Evolutionary conservation across 2,113 vertebrate genomes (phyloP).

Genomic region (Nannobrachium achirus): DNA sequence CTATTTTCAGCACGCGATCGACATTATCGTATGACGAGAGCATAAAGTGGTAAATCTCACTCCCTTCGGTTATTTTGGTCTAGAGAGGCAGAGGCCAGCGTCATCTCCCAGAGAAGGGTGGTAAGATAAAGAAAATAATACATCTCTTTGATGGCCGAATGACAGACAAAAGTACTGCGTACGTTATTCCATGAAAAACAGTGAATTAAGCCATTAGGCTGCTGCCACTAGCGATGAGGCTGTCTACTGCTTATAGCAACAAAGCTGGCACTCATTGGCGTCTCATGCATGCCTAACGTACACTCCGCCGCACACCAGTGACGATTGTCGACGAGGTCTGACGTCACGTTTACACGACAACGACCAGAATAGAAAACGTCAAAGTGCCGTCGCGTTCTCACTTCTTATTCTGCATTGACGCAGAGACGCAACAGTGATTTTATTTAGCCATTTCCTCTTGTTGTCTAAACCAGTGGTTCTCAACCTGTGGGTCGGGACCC

Average conservation of each 20-base stretch:
- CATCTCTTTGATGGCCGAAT: constrained; percentile 53
- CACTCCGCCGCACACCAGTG: too few species aligned
- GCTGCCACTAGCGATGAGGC: constrained; percentile 43
- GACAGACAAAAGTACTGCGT: constrained; percentile 57
- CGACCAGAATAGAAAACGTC: too few species aligned
- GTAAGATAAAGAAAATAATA: constrained; percentile 23
- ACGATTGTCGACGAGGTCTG: too few species aligned
- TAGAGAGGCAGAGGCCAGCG: constrained; percentile 19
- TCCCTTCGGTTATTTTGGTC: constrained; percentile 29
- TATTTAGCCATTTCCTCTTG: too few species aligned
- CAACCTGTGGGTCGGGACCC: too few species aligned
- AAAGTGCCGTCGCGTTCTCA: too few species aligned
- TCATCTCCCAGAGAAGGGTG: constrained; percentile 18
- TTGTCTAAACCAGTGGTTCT: too few species aligned
- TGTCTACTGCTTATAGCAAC: constrained; percentile 43
- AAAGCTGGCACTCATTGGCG: constrained; percentile 57
- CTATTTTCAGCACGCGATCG: too few species aligned
- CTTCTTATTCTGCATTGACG: too few species aligned
- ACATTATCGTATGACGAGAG: too few species aligned
- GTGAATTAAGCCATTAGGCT: constrained; percentile 39
- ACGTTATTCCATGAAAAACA: constrained; percentile 54
- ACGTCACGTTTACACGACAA: too few species aligned
- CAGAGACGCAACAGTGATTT: too few species aligned
- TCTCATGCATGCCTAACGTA: constrained; percentile 5
- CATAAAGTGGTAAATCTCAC: constrained; percentile 13